These are phyloP conservation scores for Chiloscyllium punctatum DNA, from an alignment of 2,797 vertebrate genomes.

Conservation along the genomic window DNA sequence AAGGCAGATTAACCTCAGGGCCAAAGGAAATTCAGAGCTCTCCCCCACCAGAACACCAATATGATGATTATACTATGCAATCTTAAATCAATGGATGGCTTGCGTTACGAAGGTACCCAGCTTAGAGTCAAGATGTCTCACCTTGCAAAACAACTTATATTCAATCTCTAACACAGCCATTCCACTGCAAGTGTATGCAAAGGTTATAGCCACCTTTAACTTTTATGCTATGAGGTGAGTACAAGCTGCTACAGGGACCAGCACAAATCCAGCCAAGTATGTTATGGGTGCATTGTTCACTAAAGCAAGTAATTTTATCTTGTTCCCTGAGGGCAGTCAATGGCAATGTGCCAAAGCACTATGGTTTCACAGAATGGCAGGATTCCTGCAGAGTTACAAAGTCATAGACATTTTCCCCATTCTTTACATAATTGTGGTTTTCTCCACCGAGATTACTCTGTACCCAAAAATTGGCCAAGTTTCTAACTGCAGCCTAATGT, in stretches of 20 bases:
- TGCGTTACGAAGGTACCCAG: neutral
- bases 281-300: conserved; percentile 19
- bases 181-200: neutral
- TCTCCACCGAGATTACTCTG: neutral
- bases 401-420: conserved; percentile 8
- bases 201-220: neutral
- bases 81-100: too few species aligned
- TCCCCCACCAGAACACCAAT: too few species aligned
- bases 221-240: neutral
- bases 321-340: neutral
- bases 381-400: neutral
- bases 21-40: neutral
- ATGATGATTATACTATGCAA: neutral
- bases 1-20: neutral
- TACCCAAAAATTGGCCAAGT: neutral
- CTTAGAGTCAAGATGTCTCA: neutral
- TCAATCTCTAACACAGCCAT: neutral
- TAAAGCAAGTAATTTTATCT: neutral
- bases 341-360: neutral
- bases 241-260: neutral
- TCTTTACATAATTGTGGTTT: neutral
- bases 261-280: neutral
- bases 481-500: neutral
- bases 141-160: neutral
- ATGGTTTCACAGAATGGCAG: neutral